A percentile compares a stretch with the other conserved stretches of the same genome.
These are phyloP conservation scores for Adelosebastes latens DNA, from an alignment of 2,797 vertebrate species.

Conservation along the genomic window DNA sequence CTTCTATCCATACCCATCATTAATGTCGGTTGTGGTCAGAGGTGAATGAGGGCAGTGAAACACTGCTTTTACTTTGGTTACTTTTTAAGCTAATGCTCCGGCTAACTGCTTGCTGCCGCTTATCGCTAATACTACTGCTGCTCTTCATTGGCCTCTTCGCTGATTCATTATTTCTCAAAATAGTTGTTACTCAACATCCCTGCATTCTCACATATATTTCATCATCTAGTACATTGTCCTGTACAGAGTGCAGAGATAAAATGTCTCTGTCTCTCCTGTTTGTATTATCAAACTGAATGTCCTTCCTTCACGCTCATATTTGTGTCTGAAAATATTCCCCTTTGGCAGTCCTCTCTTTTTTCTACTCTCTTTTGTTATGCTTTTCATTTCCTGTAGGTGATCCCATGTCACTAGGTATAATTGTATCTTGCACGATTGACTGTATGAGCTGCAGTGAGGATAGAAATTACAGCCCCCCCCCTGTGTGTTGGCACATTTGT, in stretches of 20 bases:
- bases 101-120: background rate
- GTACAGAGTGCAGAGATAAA: background rate
- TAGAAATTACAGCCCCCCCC: conserved; percentile 8
- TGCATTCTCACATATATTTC: background rate
- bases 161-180: background rate
- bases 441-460: conserved; percentile 38
- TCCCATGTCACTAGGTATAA: conserved; percentile 62
- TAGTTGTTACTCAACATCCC: background rate
- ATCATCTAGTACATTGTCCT: background rate
- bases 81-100: background rate
- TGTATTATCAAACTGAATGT: conserved; percentile 38
- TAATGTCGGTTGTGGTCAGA: background rate
- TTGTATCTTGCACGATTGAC: conserved; percentile 63
- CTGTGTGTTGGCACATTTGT: conserved; percentile 22
- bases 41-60: background rate
- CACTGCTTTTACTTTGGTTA: background rate
- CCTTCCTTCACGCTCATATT: conserved; percentile 8
- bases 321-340: conserved; percentile 49
- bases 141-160: background rate
- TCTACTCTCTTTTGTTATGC: conserved; percentile 45
- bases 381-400: conserved; percentile 76
- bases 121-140: background rate
- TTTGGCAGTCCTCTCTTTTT: conserved; percentile 14
- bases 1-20: background rate
- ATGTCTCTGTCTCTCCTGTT: background rate